Percentiles rank a stretch among this genome's conserved stretches.
phyloP scores from a whole-genome alignment of 2,797 vertebrate species.

The Holocentrus rufus region DNA sequence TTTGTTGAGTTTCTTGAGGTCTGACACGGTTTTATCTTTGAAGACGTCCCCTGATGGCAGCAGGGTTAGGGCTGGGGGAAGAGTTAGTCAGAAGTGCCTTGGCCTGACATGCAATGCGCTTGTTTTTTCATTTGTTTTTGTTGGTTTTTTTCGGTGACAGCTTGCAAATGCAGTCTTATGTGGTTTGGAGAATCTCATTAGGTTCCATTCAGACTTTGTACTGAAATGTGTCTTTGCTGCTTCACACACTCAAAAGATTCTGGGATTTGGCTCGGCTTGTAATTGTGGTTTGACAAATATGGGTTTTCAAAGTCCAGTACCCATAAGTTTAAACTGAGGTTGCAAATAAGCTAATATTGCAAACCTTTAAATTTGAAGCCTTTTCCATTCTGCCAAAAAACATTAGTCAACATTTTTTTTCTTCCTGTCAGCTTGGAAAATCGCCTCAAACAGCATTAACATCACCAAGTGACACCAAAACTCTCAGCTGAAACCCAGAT shows the following conservation, averaged over 20 bases:
- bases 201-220: conserved; percentile 12
- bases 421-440: background rate
- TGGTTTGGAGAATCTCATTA: conserved; percentile 8
- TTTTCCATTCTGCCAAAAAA: no score
- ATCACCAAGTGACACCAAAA: background rate
- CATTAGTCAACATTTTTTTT: no score
- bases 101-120: conserved; percentile 60
- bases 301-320: no score
- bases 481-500: no score
- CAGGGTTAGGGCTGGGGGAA: conserved; percentile 53
- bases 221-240: conserved; percentile 8
- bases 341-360: no score
- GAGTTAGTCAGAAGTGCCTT: conserved; percentile 76
- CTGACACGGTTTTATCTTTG: conserved; percentile 3
- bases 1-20: background rate
- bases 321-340: no score
- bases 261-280: background rate
- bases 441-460: conserved; percentile 8
- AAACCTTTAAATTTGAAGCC: no score
- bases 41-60: conserved; percentile 24
- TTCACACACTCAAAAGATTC: background rate
- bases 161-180: conserved; percentile 47
- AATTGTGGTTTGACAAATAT: background rate
- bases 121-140: conserved; percentile 11
- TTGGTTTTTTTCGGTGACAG: conserved; percentile 23